Evolutionary conservation across 2,888 invertebrate genomes (phyloP).

Genomic region (Glyphotaelius pellucidus): DNA sequence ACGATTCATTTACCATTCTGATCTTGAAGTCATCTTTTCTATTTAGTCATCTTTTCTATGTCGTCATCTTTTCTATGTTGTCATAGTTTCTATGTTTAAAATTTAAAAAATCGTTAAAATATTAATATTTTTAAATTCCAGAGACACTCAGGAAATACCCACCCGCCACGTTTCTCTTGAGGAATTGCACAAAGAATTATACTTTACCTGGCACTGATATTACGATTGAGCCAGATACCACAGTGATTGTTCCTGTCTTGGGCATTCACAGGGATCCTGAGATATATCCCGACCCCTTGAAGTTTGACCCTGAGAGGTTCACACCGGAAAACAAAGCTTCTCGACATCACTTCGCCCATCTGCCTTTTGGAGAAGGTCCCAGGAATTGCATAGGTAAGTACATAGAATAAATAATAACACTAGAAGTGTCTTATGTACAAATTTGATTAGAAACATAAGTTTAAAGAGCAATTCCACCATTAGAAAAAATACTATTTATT

Average conservation of each 20-base stretch:
- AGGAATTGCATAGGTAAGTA: slow-evolving; percentile 67
- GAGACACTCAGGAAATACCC: slow-evolving; percentile 71
- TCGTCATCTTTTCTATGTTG: no score
- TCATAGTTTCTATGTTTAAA: no score
- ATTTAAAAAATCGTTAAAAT: no score
- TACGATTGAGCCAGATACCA: slow-evolving; percentile 68
- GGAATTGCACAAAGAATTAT: slow-evolving; percentile 68
- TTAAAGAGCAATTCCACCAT: no score
- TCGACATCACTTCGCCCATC: slow-evolving; percentile 67
- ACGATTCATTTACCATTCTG: no score
- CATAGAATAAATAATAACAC: no score
- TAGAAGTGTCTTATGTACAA: no score
- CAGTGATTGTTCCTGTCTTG: slow-evolving; percentile 68
- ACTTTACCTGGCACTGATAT: slow-evolving; percentile 67
- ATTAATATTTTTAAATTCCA: slow-evolving; percentile 30
- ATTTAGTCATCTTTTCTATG: no score
- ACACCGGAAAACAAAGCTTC: slow-evolving; percentile 67
- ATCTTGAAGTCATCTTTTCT: no score
- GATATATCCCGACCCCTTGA: slow-evolving; percentile 69
- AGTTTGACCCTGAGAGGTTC: slow-evolving; percentile 71
- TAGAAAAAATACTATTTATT: no score
- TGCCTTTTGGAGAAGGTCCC: slow-evolving; percentile 68
- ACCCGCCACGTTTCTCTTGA: slow-evolving; percentile 67
- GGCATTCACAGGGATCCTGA: slow-evolving; percentile 69
- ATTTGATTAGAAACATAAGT: no score